Evolutionary conservation across 2,888 invertebrate species (phyloP).

Genomic region (Sphaerophoria taeniata): DNA sequence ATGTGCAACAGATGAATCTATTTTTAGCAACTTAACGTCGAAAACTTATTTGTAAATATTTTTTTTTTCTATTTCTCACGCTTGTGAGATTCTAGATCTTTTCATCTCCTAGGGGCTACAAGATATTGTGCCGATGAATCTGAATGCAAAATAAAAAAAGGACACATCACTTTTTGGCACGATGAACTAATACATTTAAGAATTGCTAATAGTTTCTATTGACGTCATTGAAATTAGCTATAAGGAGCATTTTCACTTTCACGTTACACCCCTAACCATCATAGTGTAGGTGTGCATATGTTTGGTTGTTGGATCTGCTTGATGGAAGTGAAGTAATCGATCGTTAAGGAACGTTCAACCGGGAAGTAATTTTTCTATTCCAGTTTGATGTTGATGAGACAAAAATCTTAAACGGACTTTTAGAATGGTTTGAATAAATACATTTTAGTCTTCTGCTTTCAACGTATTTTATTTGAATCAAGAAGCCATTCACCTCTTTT

Average conservation of each 20-base stretch:
- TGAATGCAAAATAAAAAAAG: constrained; percentile 38
- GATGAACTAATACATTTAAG: constrained; percentile 65
- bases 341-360: too few relatives aligned
- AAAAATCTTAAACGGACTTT: too few relatives aligned
- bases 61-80: constrained; percentile 38
- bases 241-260: constrained; percentile 71
- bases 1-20: constrained; percentile 65
- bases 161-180: constrained; percentile 70
- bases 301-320: too few relatives aligned
- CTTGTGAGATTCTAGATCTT: constrained; percentile 50
- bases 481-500: too few relatives aligned
- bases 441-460: too few relatives aligned
- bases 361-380: too few relatives aligned
- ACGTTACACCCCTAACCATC: constrained; percentile 32
- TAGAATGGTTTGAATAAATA: too few relatives aligned
- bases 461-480: too few relatives aligned
- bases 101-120: constrained; percentile 12
- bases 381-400: too few relatives aligned
- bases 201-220: constrained; percentile 63
- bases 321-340: too few relatives aligned
- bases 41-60: constrained; percentile 39
- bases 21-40: constrained; percentile 60
- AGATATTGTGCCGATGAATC: constrained; percentile 33
- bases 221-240: constrained; percentile 68
- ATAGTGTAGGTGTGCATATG: constrained; percentile 11